Evolutionary conservation across 1,140 invertebrate genomes (phyloP), one percentile per base, ranked within the genome.

Genomic region (Zaprionus capensis): DNA sequence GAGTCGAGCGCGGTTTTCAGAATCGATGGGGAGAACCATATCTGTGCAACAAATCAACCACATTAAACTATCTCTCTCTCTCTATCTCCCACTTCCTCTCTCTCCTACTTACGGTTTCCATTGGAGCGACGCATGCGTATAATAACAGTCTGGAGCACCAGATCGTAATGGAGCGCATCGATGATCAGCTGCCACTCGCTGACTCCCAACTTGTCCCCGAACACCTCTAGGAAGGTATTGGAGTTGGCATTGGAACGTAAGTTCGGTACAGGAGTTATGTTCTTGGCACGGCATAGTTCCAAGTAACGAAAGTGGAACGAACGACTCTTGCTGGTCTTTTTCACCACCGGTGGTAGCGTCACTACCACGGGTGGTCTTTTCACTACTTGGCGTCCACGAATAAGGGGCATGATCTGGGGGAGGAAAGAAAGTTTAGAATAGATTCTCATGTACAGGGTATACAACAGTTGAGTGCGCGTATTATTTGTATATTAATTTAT

Each of bases 141-240:
- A n/a, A 90, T 81, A 20, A 95, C 81, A n/a, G 93, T 92, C 74
- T 94, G 94, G 5, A 96, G 91, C 22, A 93, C 94, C 9, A 93
- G 93, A 80, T 96, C 95, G 24, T 94, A 81, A 0, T 94, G 93
- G 0, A 96, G 72, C 0, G 95, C 94, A 56, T 95, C 94, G 28
- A 95, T 82, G 5, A 96, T 94, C 4, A 95, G 94, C 12, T 87
- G 87, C 95, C 95, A 96, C 66, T 96, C 95, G 65, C 94, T 94
- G 61, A 94, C 93, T 62, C 94, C 95, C 24, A 96, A 88, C 36
- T 95, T 93, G 81, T 96, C 95, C 11, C 93, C 94, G 26, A 92
- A 93, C 53, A 96, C 94, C 62, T 95, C 95, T 36, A 96, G 81
- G 2, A 92, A 71, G 2, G 90, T 93, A 38, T 92, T 92, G 41